Percentiles rank a stretch among this genome's conserved stretches.
Conservation (phyloP, 2,888 invertebrate species). For the Hipparchia semele region DNA sequence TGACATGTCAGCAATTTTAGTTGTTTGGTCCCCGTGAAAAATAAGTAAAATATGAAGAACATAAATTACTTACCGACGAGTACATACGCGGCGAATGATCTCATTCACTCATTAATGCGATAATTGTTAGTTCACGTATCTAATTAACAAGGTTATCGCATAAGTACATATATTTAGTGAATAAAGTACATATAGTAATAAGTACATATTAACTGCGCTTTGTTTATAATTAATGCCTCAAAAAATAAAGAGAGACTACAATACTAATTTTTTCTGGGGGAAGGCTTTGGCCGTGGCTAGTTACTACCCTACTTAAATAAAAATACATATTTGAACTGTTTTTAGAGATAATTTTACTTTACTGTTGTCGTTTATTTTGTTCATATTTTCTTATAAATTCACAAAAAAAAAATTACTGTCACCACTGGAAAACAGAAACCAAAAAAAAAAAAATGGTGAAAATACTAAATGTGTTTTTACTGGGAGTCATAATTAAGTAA, state of each 20-base stretch:
- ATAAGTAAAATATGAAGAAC: neutral
- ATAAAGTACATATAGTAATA: neutral
- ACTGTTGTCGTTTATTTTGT: too few species aligned
- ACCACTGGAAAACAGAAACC: neutral
- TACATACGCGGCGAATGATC: slow-evolving; percentile 25
- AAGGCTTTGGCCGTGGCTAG: too few species aligned
- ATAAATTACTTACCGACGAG: slow-evolving; percentile 21
- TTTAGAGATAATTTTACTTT: too few species aligned
- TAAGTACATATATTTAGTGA: slow-evolving; percentile 3
- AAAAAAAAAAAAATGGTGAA: neutral
- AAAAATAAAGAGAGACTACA: neutral
- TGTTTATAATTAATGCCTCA: neutral
- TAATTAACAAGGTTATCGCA: slow-evolving; percentile 32
- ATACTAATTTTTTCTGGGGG: too few species aligned
- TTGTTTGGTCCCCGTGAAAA: slow-evolving; percentile 14
- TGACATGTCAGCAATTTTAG: neutral
- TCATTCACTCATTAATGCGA: slow-evolving; percentile 27
- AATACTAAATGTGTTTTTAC: neutral
- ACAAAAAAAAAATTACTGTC: too few species aligned
- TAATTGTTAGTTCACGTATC: slow-evolving; percentile 29
- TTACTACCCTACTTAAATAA: too few species aligned
- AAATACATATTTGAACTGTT: too few species aligned
- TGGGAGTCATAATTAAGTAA: neutral
- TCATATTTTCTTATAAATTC: too few species aligned
- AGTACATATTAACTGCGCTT: neutral